Percentiles rank a stretch among this genome's conserved stretches.
These are phyloP conservation scores for Halocynthia aurantium DNA, from an alignment of 23 tunicate species.

Conservation along the genomic window DNA sequence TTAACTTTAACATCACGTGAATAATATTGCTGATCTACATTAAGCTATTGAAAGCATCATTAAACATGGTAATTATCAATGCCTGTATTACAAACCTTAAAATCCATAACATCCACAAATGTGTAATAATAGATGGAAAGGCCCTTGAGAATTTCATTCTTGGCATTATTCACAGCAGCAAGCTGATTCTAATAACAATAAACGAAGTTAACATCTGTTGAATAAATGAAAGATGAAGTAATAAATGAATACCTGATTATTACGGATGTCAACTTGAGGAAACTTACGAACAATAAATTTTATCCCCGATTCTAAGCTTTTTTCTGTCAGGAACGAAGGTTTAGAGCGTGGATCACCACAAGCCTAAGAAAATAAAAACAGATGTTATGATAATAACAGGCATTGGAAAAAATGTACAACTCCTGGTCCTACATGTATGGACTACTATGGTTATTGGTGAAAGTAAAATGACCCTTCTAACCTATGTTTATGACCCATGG, in stretches of 20 bases:
- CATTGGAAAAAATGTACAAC: too few species aligned
- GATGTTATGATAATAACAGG: neutral
- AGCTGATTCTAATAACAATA: constrained; percentile 65
- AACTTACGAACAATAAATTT: constrained; percentile 77
- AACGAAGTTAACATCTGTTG: neutral
- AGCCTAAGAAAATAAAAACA: constrained; percentile 35
- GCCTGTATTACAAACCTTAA: constrained; percentile 42
- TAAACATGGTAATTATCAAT: neutral
- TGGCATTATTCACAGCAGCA: constrained; percentile 87
- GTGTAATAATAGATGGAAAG: constrained; percentile 88
- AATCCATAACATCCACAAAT: constrained; percentile 95
- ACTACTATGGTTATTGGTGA: too few species aligned
- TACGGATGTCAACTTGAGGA: constrained; percentile 80
- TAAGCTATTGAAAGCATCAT: neutral
- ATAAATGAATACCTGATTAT: constrained; percentile 47
- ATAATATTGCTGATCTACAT: neutral
- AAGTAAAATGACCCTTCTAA: too few species aligned
- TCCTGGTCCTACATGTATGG: too few species aligned
- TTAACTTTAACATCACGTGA: neutral
- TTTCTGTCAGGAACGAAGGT: constrained; percentile 70
- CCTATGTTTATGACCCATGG: too few species aligned
- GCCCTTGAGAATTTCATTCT: constrained; percentile 90
- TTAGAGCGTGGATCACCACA: constrained; percentile 70
- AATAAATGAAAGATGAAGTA: neutral
- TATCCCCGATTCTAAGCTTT: constrained; percentile 70